Base-by-base conservation (phyloP, 2,888 invertebrate species). In the Bombylius major region DNA sequence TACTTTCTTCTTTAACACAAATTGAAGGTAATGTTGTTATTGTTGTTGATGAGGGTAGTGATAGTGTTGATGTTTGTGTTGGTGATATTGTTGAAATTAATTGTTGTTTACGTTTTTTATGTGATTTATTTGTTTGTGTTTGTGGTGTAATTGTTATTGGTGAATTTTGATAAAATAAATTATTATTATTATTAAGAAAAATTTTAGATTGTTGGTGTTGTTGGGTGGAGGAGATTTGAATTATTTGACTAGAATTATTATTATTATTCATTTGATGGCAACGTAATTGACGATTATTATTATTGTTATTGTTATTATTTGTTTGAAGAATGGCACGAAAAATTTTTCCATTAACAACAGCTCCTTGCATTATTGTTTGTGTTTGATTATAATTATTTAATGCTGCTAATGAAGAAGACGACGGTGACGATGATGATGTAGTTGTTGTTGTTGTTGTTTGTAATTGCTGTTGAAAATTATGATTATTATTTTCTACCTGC, bases 401-500 rank as follows among this genome's bases (percentile, higher is more conserved):
- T 42, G 39, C 4, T 5, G 39, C 1, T 11, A 11, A 11, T 11
- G 39, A 36, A 36, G 34, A 36, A 11, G 5, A 42, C 4, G 39
- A 42, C 12, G 39, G 12, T 5, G 39, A 42, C 11, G 39, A 42
- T 42, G 50, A 32, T 13, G 50, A 49, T 33, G 12, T n/a, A 4
- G 4, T 4, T 34, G 36, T 5, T 36, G 36, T 46, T 39, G 39
- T 39, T 7, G 39, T 39, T 9, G 7, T 39, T 45, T 45, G 45
- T 14, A 11, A 6, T 11, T 7, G 12, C 13, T 45, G 5, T 7
- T 14, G 5, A n/a, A 59, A 61, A 46, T 61, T 57, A 57, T 56
- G 56, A 59, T 57, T 64, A 54, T 59, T 62, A 62, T 67, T 67
- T 69, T 73, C 84, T 74, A 90, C 89, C 82, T 89, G 88, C 76